phyloP scores from a whole-genome alignment of 2,797 vertebrate species.

The Chanos chanos region DNA sequence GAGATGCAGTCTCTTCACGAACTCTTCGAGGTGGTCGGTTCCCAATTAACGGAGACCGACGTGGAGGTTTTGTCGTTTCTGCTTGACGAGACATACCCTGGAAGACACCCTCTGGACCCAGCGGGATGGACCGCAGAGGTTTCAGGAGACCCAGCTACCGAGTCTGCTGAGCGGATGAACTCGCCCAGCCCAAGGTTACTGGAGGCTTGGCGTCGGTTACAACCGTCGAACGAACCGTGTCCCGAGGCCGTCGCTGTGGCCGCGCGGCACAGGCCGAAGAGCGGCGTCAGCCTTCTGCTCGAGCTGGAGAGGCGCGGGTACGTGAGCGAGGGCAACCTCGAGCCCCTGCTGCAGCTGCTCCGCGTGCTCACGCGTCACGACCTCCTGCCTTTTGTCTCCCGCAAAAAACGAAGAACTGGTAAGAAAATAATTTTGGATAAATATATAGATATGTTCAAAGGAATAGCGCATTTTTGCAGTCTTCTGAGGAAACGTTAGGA shows the following conservation, averaged over 20 bases:
- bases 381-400: slow-evolving; percentile 79
- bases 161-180: slow-evolving; percentile 26
- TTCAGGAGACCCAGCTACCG: slow-evolving; percentile 39
- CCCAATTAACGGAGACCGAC: slow-evolving; percentile 82
- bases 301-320: slow-evolving; percentile 81
- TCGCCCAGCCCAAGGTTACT: slow-evolving; percentile 61
- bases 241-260: slow-evolving; percentile 41
- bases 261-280: slow-evolving; percentile 64
- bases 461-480: no score
- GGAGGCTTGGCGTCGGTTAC: slow-evolving; percentile 65
- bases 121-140: slow-evolving; percentile 67
- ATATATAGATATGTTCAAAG: neutral
- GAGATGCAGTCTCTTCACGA: slow-evolving; percentile 86
- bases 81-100: slow-evolving; percentile 74
- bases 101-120: slow-evolving; percentile 73
- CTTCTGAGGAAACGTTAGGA: no score
- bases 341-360: slow-evolving; percentile 79
- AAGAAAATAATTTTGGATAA: slow-evolving; percentile 16
- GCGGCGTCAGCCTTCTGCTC: slow-evolving; percentile 78
- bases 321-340: slow-evolving; percentile 79
- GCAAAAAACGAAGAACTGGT: slow-evolving; percentile 83
- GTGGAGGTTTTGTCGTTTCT: slow-evolving; percentile 84
- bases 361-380: slow-evolving; percentile 86
- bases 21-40: slow-evolving; percentile 85
- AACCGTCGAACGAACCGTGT: slow-evolving; percentile 34